Evolutionary conservation across 2,888 invertebrate genomes (phyloP), one percentile per base, ranked within the genome.

Genomic region (Epistrophella euchroma): DNA sequence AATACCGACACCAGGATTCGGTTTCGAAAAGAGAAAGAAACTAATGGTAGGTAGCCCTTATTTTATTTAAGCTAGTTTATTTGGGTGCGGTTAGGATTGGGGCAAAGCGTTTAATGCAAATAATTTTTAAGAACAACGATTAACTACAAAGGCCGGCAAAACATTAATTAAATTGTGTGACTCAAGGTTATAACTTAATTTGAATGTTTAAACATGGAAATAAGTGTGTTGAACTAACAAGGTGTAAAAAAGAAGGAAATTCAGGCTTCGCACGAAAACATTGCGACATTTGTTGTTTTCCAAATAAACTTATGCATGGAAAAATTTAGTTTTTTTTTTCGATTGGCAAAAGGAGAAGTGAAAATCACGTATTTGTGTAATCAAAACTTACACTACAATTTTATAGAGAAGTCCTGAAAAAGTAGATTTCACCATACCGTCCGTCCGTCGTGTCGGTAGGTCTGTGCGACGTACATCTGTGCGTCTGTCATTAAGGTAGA

Each of bases 111-210:
- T 50, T 19, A 50, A 50, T 11, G 50, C 43, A 43, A 43, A 43
- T 0, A 6, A 5, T 13, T 50, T 50, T 22, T 50, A 50, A 50
- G 50, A 19, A 22, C 22, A 50, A 13, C 50, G 11, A 22, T 50
- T 22, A 50, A 50, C 13, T 13, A 50, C 22, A 4, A 22, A 22
- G 17, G 45, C 47, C 17, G 11, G 17, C 19, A 4, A 50, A 50
- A 22, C 22, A n/a, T n/a, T n/a, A n/a, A 50, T 22, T 50, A 15
- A 50, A 5, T 10, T 50, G 50, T 50, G 50, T 50, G 50, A 50
- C 50, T 50, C 13, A 50, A 50, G 50, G 50, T 50, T 50, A 50
- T 22, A 47, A 50, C 50, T 50, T 22, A 50, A 50, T 50, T 50
- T 50, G 22, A 13, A 47, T 19, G 11, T 47, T 47, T 47, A 47